A percentile compares a stretch with the other conserved stretches of the same genome.
Evolutionary conservation across 2,888 invertebrate genomes (phyloP).

Genomic region (Orthonychiurus folsomi): DNA sequence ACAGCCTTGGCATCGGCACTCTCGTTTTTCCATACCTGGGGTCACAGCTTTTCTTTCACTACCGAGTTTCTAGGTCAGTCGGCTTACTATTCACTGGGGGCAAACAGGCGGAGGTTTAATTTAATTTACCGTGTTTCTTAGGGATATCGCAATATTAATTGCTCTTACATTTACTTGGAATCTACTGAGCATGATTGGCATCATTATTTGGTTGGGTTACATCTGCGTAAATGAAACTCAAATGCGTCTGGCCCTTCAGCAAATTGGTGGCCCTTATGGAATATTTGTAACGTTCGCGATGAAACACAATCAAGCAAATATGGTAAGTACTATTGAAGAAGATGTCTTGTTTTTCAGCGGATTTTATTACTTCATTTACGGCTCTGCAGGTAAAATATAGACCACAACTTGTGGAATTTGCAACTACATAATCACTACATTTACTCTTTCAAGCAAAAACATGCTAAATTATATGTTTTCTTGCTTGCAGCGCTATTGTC

Average conservation of each 20-base stretch:
- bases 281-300: conserved; percentile 25
- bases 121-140: conserved; percentile 2
- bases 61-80: conserved; percentile 19
- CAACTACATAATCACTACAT: too few relatives aligned
- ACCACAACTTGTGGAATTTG: too few relatives aligned
- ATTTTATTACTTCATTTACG: conserved; percentile 24
- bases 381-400: conserved; percentile 15
- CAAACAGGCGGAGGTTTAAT: not conserved
- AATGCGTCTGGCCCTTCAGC: conserved; percentile 16
- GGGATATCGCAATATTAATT: conserved; percentile 27
- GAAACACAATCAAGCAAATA: conserved; percentile 28
- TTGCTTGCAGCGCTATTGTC: conserved; percentile 20
- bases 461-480: conserved; percentile 5
- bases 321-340: conserved; percentile 21
- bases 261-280: conserved; percentile 29
- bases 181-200: conserved; percentile 13
- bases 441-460: conserved; percentile 9
- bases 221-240: conserved; percentile 21
- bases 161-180: conserved; percentile 24
- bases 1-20: conserved; percentile 27
- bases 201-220: conserved; percentile 30
- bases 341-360: conserved; percentile 26
- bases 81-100: too few relatives aligned
- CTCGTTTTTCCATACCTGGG: conserved; percentile 31
- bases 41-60: conserved; percentile 31